Base-by-base conservation (phyloP, 2,888 invertebrate genomes). In the Halictus ligatus region DNA sequence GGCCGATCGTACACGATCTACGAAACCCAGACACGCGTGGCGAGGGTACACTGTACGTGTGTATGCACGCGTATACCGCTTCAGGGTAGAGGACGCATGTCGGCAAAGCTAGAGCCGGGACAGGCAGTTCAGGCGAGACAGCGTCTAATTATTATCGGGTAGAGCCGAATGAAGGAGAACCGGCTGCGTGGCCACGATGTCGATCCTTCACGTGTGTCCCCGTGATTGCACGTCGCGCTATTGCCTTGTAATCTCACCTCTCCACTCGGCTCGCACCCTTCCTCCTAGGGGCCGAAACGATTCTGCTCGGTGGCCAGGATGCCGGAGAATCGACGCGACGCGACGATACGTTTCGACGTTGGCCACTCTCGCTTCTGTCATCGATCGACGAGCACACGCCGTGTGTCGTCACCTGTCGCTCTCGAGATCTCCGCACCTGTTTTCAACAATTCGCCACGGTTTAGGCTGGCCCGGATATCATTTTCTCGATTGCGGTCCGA, bases 81-180 rank as follows among this genome's bases (percentile, higher is more conserved):
- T 21, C 25, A 74, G 85, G 88, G 83, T 75, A 84, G 88, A 86
- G 88, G 86, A 86, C 81, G 81, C 89, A 83, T 88, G 84, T 87
- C 83, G 78, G 84, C 29, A 40, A 64, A 78, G 79, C 69, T 82
- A 58, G 58, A 82, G 82, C 76, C 79, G 58, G 80, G 80, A 83
- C 80, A 83, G 87, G 50, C 69, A 60, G 77, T 76, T 75, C 76
- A 75, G 64, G 81, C 71, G 81, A 84, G 91, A 80, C 86, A 91
- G 89, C 91, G 91, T 93, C 92, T 92, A 90, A 93, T 94, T 93
- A 94, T 94, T 93, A 93, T 93, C 91, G 92, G 88, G 87, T n/a
- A 81, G 91, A 91, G 88, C 89, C 86, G 89, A 92, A 91, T 88
- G 91, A 91, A 91, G 91, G 90, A 91, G 89, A 86, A 81, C 82